Conservation (phyloP, 2,113 vertebrate species). For the Canis aureus region DNA sequence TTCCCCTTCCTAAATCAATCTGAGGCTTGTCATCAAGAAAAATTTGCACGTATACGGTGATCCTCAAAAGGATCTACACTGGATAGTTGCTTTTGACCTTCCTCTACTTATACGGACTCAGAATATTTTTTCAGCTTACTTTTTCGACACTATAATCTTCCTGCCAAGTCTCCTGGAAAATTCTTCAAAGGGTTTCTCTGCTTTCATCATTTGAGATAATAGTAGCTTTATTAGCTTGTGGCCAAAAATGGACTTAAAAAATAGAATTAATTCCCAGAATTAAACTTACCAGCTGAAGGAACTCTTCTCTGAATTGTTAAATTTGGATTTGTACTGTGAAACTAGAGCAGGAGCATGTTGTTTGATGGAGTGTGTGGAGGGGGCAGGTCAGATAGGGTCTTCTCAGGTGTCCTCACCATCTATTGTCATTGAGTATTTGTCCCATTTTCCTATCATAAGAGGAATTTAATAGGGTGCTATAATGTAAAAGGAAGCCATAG, state of each 20-base stretch:
- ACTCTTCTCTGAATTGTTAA: slow-evolving; percentile 31
- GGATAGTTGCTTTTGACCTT: background rate
- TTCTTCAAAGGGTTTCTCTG: slow-evolving; percentile 63
- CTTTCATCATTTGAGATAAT: slow-evolving; percentile 55
- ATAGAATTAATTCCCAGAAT: background rate
- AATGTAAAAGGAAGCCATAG: background rate
- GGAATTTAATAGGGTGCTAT: background rate
- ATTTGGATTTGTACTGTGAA: background rate
- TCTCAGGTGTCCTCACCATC: background rate
- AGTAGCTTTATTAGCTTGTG: slow-evolving; percentile 26
- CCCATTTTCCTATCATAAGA: background rate
- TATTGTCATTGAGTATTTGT: background rate
- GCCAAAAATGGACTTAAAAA: slow-evolving; percentile 45
- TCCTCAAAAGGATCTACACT: background rate
- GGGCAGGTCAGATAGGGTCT: background rate
- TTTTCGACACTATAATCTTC: background rate
- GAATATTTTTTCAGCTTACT: background rate
- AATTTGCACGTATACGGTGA: background rate
- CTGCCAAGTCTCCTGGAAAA: slow-evolving; percentile 42
- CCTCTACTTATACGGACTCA: background rate
- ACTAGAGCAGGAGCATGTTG: background rate
- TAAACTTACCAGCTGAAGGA: background rate
- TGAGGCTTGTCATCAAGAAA: background rate
- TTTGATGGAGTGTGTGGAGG: background rate
- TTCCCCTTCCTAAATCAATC: background rate